Base-by-base conservation (phyloP, 2,888 invertebrate genomes). In the Hypomecis atomaria region DNA sequence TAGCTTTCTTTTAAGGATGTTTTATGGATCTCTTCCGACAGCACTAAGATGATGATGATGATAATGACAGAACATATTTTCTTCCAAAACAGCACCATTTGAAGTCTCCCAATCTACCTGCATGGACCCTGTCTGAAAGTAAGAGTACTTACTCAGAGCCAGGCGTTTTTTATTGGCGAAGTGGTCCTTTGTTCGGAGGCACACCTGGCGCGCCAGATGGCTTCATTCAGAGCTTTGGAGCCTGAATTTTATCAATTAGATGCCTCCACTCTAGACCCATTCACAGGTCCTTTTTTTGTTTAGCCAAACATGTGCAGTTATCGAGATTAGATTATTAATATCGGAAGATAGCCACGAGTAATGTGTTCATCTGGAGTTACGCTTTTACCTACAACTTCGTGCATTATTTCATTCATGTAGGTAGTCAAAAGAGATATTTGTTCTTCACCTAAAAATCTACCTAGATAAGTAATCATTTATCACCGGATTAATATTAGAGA, bases 231-330 rank as follows among this genome's bases (percentile, higher is more conserved):
- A 71, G 74, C 76, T 90, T 91, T 87, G 88, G 50, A 71, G 74
- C 76, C 84, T 84, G 82, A 88, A 86, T 85, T 89, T 90, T 89
- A 90, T 91, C 89, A 91, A 90, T 90, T 82, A 76, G 79, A 77
- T 79, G 78, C 79, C 78, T 78, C 76, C 77, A 77, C 76, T 78
- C 77, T 71, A 71, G 69, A 62, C 71, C 81, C 86, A 89, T 90
- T 89, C 89, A 90, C 78, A 70, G 70, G 67, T 73, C 36, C 60
- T 50, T 57, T 78, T 82, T 84, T 87, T 84, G 84, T 80, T 78
- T 76, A 67, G 71, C 70, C 71, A 75, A 75, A 77, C 79, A 79
- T 81, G 71, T 76, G 74, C 59, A 63, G 66, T 23, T 67, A 66
- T 64, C 45, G 61, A 67, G 64, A 54, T 49, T 52, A 63, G 60